phyloP scores from a whole-genome alignment of 2,888 invertebrate species.

The Margaritifera margaritifera region DNA sequence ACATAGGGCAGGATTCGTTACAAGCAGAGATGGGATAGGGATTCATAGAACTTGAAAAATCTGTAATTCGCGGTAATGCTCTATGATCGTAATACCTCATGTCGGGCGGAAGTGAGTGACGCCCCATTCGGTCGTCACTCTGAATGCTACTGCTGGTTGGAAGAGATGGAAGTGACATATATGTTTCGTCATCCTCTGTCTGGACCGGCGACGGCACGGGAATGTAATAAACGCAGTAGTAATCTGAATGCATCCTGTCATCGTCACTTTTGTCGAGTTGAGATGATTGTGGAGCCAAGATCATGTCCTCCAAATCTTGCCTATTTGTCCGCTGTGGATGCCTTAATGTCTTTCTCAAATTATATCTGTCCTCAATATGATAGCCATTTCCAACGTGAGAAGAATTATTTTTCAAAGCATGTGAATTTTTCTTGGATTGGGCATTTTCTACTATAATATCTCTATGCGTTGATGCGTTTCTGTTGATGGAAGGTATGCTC shows the following conservation, averaged over 20 bases:
- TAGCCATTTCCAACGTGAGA: constrained; percentile 12
- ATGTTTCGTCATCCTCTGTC: constrained; percentile 19
- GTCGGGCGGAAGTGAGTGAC: constrained; percentile 3
- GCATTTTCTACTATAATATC: constrained; percentile 43
- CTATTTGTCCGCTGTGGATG: constrained; percentile 23
- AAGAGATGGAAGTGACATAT: constrained; percentile 12
- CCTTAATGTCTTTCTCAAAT: constrained; percentile 29
- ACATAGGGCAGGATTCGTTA: constrained; percentile 35
- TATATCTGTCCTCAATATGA: constrained; percentile 23
- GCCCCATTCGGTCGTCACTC: constrained; percentile 12
- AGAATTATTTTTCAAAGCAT: constrained; percentile 28
- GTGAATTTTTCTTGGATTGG: constrained; percentile 25
- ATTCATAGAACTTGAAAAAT: constrained; percentile 2
- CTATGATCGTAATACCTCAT: constrained; percentile 1
- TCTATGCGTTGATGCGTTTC: constrained; percentile 32
- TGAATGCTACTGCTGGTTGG: constrained; percentile 6
- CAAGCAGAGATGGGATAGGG: constrained; percentile 25
- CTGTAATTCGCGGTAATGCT: not conserved
- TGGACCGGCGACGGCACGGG: constrained; percentile 35
- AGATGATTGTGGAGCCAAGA: constrained; percentile 38
- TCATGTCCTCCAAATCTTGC: constrained; percentile 35
- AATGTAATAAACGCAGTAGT: constrained; percentile 54
- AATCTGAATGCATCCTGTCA: constrained; percentile 45
- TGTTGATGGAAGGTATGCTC: constrained; percentile 52
- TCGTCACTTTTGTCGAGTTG: constrained; percentile 38